Conservation (phyloP, 2,888 invertebrate species). For the Lasioglossum villosulum region DNA sequence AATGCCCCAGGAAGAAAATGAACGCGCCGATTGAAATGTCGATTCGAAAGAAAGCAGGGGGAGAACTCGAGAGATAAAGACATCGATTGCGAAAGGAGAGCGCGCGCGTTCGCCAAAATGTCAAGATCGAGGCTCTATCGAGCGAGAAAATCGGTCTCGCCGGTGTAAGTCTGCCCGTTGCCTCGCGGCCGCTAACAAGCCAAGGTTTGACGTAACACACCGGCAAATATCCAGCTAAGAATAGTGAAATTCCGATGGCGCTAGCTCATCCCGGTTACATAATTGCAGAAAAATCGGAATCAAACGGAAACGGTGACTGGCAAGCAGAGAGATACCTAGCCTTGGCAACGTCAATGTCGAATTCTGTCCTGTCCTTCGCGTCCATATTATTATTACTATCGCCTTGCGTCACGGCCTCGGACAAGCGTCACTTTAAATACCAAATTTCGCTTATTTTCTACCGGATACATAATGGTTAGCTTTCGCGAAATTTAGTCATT, state of each 20-base stretch:
- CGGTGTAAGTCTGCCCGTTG: neutral
- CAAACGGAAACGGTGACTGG: neutral
- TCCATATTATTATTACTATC: neutral
- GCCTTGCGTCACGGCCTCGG: neutral
- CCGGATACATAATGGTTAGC: neutral
- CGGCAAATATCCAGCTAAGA: neutral
- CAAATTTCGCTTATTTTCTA: neutral
- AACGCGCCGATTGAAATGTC: conserved; percentile 20
- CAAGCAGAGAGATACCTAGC: neutral
- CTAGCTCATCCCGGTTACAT: conserved; percentile 1
- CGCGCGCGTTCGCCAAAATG: conserved; percentile 22
- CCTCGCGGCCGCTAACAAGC: neutral
- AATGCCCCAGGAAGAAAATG: conserved; percentile 2
- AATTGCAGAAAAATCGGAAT: conserved; percentile 15
- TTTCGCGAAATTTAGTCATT: neutral
- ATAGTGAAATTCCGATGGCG: neutral
- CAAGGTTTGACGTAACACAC: neutral
- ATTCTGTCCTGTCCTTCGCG: neutral
- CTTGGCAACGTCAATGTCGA: conserved; percentile 8
- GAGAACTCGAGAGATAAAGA: neutral
- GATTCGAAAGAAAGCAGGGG: neutral
- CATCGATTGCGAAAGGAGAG: conserved; percentile 36
- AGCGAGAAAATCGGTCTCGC: conserved; percentile 14
- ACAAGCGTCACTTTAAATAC: neutral
- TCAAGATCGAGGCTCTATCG: conserved; percentile 51